Evolutionary conservation across 2,113 vertebrate species (phyloP), one percentile per base, ranked within the genome.

Genomic region (Gallinago media): DNA sequence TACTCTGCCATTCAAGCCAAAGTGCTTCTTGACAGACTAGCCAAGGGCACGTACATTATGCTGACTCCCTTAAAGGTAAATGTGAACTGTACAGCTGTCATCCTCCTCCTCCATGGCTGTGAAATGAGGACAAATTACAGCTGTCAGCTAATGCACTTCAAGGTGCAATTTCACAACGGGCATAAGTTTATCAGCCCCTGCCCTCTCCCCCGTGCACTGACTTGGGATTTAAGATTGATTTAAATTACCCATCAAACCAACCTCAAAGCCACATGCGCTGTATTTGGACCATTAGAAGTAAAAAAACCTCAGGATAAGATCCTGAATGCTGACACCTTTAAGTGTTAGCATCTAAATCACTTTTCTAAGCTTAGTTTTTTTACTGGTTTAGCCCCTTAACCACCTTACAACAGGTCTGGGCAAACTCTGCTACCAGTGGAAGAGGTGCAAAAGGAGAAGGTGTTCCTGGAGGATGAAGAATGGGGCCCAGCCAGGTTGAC

Each of bases 401-500:
- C 2, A 50, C 36, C 20, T 75, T 42, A 20, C 20, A 56, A 19
- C 16, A 56, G 70, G 8, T 70, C 65, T 81, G 50, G 25, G 40
- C 14, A 78, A 73, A 55, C 21, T 16, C 34, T 31, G 31, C 40
- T 44, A 18, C 34, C 46, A 55, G 22, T 11, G 19, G 26, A 34
- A 29, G 32, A 70, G 29, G 12, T 6, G 5, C 25, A 34, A 49
- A 72, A 72, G 17, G 42, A 31, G 18, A 12, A 42, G 12, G 3
- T 3, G 19, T 36, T 55, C 25, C 73, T 44, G 59, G 52, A 40
- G 77, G 17, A 26, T 1, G 2, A 79, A 42, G 52, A 78, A 42
- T 0, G 0, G 11, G 38, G n/a, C 52, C 20, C 44, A 61, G 50
- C 58, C 26, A 40, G 27, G 25, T 29, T 46, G 56, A 40, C 52